Percentiles rank a stretch among this genome's conserved stretches.
phyloP scores from a whole-genome alignment of 2,113 vertebrate genomes.

The Mohoua ochrocephala region DNA sequence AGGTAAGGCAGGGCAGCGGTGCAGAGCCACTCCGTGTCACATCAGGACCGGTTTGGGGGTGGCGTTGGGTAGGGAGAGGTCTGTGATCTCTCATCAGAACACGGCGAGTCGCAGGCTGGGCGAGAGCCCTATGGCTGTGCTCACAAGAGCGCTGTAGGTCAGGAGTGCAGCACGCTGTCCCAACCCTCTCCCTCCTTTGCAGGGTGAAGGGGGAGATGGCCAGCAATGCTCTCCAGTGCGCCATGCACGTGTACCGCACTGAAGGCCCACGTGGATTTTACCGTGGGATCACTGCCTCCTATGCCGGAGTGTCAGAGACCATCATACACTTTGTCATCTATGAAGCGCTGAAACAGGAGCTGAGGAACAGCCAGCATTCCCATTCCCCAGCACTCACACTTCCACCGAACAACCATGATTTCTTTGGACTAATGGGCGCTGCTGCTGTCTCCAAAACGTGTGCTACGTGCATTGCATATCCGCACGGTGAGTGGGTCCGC shows the following conservation, averaged over 20 bases:
- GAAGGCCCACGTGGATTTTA: constrained; percentile 66
- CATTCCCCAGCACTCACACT: background rate
- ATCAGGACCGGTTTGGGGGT: background rate
- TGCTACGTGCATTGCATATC: constrained; percentile 60
- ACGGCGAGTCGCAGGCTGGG: background rate
- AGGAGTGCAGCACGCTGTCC: background rate
- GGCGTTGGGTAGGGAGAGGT: background rate
- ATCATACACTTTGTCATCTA: constrained; percentile 69
- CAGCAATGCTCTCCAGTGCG: constrained; percentile 49
- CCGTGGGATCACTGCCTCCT: constrained; percentile 66
- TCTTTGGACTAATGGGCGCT: constrained; percentile 62
- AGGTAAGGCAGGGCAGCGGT: constrained; percentile 19
- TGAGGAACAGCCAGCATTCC: constrained; percentile 13
- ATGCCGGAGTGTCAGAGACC: constrained; percentile 66
- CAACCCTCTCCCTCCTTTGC: background rate
- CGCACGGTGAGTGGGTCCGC: constrained; percentile 43
- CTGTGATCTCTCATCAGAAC: background rate
- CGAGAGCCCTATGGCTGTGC: background rate
- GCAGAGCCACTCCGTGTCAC: background rate
- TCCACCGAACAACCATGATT: background rate
- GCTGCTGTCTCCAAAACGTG: constrained; percentile 63
- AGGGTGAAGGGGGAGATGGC: constrained; percentile 18
- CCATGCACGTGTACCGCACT: constrained; percentile 28
- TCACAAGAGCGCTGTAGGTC: background rate
- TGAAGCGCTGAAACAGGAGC: constrained; percentile 53